Evolutionary conservation across 2,113 vertebrate genomes (phyloP), one percentile per base, ranked within the genome.

Genomic region (Colaptes auratus): DNA sequence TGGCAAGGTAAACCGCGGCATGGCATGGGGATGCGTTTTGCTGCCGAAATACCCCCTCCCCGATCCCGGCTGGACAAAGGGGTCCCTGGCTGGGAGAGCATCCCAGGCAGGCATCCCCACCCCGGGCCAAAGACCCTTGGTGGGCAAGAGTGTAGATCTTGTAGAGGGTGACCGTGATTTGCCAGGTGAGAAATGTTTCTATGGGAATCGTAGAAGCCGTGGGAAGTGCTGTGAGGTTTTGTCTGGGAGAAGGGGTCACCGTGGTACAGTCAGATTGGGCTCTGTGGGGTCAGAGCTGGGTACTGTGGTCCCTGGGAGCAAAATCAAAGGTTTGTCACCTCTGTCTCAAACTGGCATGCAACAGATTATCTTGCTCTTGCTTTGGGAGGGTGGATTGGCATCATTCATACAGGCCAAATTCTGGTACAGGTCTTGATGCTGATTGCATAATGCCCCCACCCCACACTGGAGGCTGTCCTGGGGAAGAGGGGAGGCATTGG

Each of bases 231-330:
- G 4, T 13, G n/a, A 33, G 25, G 17, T 53, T 60, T 79, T 0
- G 2, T 7, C 15, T 1, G 2, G 59, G 23, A 5, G 6, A 31
- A 10, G 10, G 24, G 42, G 31, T 77, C 21, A 4, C 0, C 4
- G 53, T 42, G n/a, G 18, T 65, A 63, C 66, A 3, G 4, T 77
- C 3, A 1, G 17, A 19, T 14, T 42, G 28, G n/a, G 67, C 44
- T 89, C 17, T 0, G 1, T 0, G 2, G 25, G 46, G 12, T 78
- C 1, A 1, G 27, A 71, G 42, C 10, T 1, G 2, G 55, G 17
- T 0, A 0, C 48, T 8, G 48, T 44, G 30, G 6, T 50, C 48
- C 39, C 16, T 2, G 2, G 6, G 4, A 25, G 56, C 11, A 3
- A 21, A 42, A 8, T 1, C 3, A 16, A 42, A 56, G 39, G 20